Evolutionary conservation across 2,888 invertebrate genomes (phyloP).

Genomic region (Perithous albicinctus): DNA sequence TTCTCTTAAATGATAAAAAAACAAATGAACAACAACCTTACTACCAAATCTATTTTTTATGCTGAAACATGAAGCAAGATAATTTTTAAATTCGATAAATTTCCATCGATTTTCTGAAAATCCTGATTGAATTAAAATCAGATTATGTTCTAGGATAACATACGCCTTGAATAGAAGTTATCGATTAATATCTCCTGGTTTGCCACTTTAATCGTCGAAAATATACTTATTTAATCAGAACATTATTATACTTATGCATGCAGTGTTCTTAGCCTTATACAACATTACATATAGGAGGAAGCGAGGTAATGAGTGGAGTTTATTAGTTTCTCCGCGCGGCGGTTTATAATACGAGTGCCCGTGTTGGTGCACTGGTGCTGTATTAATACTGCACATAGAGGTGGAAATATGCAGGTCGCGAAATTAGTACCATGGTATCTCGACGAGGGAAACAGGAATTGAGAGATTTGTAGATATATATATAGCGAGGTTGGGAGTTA

Average conservation of each 20-base stretch:
- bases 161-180: neutral
- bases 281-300: neutral
- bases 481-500: neutral
- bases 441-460: slow-evolving; percentile 33
- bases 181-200: neutral
- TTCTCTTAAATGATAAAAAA: too few relatives aligned
- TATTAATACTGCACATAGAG: neutral
- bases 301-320: slow-evolving; percentile 57
- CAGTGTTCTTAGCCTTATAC: neutral
- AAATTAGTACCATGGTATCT: slow-evolving; percentile 38
- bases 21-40: too few relatives aligned
- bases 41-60: too few relatives aligned
- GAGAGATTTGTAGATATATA: slow-evolving; percentile 12
- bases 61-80: too few relatives aligned
- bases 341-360: slow-evolving; percentile 34
- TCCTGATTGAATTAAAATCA: too few relatives aligned
- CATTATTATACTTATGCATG: slow-evolving; percentile 14
- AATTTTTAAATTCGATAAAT: too few relatives aligned
- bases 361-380: neutral
- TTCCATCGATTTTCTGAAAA: too few relatives aligned
- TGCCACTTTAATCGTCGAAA: neutral
- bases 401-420: slow-evolving; percentile 42
- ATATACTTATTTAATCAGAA: slow-evolving; percentile 9
- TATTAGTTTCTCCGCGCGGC: slow-evolving; percentile 60
- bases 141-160: too few relatives aligned